Percentiles rank a stretch among this genome's conserved stretches.
Conservation (phyloP, 64 coral and sea anemone species). For the Montipora foliosa region DNA sequence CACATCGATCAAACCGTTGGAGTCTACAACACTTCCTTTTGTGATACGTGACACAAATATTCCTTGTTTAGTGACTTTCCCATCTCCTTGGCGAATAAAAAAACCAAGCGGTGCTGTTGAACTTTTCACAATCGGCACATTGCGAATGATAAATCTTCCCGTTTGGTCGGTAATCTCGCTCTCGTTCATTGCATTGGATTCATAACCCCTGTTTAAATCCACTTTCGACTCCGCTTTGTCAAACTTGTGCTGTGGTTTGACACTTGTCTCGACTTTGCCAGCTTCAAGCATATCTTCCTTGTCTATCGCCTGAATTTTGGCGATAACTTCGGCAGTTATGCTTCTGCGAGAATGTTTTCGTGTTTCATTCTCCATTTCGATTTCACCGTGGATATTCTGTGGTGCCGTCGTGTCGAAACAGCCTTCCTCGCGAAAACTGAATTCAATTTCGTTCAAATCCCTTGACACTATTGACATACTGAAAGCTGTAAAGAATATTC, state of each 20-base stretch:
- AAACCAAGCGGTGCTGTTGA: conserved; percentile 75
- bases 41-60: conserved; percentile 88
- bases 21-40: conserved; percentile 77
- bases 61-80: conserved; percentile 49
- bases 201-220: not conserved
- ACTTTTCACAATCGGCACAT: conserved; percentile 78
- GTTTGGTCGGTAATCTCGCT: not conserved
- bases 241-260: not conserved
- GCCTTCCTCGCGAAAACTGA: conserved; percentile 34
- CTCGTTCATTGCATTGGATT: not conserved
- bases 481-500: not conserved
- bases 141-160: conserved; percentile 17
- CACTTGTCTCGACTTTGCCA: conserved; percentile 13
- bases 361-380: not conserved
- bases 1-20: conserved; percentile 65
- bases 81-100: conserved; percentile 92
- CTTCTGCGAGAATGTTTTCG: not conserved
- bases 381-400: not conserved
- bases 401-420: not conserved
- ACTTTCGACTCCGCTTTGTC: not conserved
- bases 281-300: not conserved
- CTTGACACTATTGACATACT: conserved; percentile 11
- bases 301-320: conserved; percentile 61
- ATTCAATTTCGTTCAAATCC: conserved; percentile 73
- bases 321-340: conserved; percentile 46